phyloP scores from a whole-genome alignment of 2,888 invertebrate genomes.

The Troides oblongomaculatus region DNA sequence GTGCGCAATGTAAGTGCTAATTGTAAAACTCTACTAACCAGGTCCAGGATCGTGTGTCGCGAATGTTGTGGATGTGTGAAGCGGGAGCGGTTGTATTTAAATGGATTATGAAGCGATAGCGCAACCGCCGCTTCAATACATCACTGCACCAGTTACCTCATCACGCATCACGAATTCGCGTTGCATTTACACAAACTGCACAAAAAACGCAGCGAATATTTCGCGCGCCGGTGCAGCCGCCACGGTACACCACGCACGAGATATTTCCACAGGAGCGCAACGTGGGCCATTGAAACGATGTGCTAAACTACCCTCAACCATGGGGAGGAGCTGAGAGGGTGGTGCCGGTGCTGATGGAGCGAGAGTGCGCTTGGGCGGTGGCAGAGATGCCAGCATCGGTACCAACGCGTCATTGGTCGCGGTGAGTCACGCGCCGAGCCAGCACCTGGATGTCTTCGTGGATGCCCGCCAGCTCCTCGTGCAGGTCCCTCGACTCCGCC shows the following conservation, averaged over 20 bases:
- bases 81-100: too few species aligned
- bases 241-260: slow-evolving; percentile 19
- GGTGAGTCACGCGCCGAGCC: slow-evolving; percentile 66
- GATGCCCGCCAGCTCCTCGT: slow-evolving; percentile 71
- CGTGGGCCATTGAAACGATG: not conserved
- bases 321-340: not conserved
- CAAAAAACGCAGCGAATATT: slow-evolving; percentile 5
- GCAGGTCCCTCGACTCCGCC: slow-evolving; percentile 68
- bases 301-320: slow-evolving; percentile 15
- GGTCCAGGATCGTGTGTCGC: not conserved
- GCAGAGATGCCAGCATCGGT: slow-evolving; percentile 49
- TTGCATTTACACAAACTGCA: slow-evolving; percentile 12
- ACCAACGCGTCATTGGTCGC: slow-evolving; percentile 70
- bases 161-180: slow-evolving; percentile 21
- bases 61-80: too few species aligned
- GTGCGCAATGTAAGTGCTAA: too few species aligned
- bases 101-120: too few species aligned
- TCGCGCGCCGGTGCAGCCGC: slow-evolving; percentile 10
- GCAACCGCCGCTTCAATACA: too few species aligned
- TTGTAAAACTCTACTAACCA: slow-evolving; percentile 3
- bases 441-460: slow-evolving; percentile 78
- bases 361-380: slow-evolving; percentile 31
- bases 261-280: slow-evolving; percentile 12
- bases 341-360: not conserved
- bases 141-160: slow-evolving; percentile 18